Conservation (phyloP, 2,113 vertebrate genomes). For the Scomber colias region DNA sequence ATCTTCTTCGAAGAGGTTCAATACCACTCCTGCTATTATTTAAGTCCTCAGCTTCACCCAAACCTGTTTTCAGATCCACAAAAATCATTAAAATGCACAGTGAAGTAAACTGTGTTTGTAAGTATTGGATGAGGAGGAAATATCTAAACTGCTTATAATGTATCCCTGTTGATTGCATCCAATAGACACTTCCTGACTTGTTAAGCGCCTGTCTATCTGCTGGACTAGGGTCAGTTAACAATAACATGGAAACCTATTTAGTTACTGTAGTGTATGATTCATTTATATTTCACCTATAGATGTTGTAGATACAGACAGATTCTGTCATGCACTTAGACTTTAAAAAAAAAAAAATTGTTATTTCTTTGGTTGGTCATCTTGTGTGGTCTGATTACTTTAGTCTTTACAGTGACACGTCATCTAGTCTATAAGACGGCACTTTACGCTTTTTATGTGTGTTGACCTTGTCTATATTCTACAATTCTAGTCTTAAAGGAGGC, state of each 20-base stretch:
- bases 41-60: constrained; percentile 85
- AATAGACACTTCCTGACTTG: constrained; percentile 70
- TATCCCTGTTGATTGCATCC: constrained; percentile 78
- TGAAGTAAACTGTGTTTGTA: constrained; percentile 84
- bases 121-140: constrained; percentile 81
- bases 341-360: constrained; percentile 3
- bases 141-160: constrained; percentile 80
- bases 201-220: constrained; percentile 60
- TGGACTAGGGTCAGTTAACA: constrained; percentile 37
- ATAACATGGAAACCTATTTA: constrained; percentile 7
- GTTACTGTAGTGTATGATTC: background rate
- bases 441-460: constrained; percentile 28
- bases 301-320: constrained; percentile 15
- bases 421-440: constrained; percentile 12
- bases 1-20: constrained; percentile 85
- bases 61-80: constrained; percentile 83
- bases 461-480: constrained; percentile 28
- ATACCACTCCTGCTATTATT: constrained; percentile 86
- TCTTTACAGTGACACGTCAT: background rate
- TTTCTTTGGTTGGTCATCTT: constrained; percentile 36
- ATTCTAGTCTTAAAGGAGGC: constrained; percentile 12
- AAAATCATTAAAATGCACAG: constrained; percentile 82
- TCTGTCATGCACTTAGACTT: constrained; percentile 31
- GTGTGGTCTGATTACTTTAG: constrained; percentile 52
- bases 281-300: constrained; percentile 29